Evolutionary conservation across 2,888 invertebrate genomes (phyloP), one percentile per base, ranked within the genome.

Genomic region (Scaeva pyrastri): DNA sequence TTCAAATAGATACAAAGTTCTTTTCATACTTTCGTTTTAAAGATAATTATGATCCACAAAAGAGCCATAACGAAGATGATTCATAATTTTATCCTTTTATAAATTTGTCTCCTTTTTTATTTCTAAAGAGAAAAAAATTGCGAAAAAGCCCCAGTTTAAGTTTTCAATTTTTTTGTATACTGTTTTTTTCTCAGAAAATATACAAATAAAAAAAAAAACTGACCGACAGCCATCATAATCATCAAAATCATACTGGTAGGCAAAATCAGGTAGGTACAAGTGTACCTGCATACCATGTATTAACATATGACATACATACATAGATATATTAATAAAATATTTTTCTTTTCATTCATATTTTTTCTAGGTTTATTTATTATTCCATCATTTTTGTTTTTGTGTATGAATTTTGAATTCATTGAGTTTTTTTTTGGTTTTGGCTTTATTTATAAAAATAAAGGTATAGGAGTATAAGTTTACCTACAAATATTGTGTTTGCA

Each of bases 361-460:
- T 68, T 75, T 80, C 62, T 75, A 52, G 36, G 68, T 75, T 80
- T 75, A 75, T 80, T 80, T 80, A 74, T 80, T 75, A 80, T 75
- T 80, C 70, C 80, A 75, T 68, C 74, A 64, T 11, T 58, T 75
- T 48, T 66, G 41, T 55, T 62, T 31, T 60, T 75, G 52, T 68
- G 60, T 52, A 79, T 21, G 52, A 58, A 62, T 68, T 75, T 79
- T 58, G 31, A 45, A 79, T 73, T 56, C 64, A 66, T 50, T 66
- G 19, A 19, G 2, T 16, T 58, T 39, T 12, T 58, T 58, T 58
- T 36, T 19, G 10, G 5, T 19, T 31, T 16, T 6, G 6, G 16
- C 6, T 16, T 8, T 39, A 2, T 6, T 4, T 19, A 3, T 12
- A 50, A 16, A 50, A 16, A 48, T 48, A 12, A 23, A 52, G 23